These are phyloP conservation scores for Dolichallabes microphthalmus DNA, from an alignment of 2,113 vertebrate genomes.

Conservation along the genomic window DNA sequence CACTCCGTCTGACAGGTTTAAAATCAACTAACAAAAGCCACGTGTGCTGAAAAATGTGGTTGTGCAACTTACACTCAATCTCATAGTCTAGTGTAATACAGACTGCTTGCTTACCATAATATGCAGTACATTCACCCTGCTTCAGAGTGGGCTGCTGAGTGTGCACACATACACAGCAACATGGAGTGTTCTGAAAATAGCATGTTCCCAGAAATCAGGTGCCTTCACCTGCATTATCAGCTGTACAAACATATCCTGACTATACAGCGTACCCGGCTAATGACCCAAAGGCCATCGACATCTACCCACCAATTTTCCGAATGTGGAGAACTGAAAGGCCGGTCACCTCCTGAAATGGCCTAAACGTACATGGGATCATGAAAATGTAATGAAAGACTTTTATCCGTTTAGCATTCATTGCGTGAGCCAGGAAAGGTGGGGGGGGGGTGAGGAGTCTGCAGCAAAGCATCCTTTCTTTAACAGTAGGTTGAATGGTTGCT, in stretches of 20 bases:
- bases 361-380: not conserved
- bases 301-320: constrained; percentile 35
- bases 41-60: not conserved
- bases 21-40: not conserved
- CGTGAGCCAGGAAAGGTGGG: not conserved
- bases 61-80: not conserved
- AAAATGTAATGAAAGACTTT: not conserved
- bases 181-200: not conserved
- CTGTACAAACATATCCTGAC: constrained; percentile 61
- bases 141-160: not conserved
- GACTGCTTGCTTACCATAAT: not conserved
- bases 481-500: constrained; percentile 1
- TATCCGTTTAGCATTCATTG: not conserved
- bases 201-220: constrained; percentile 51
- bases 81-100: not conserved
- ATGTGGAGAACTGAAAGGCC: not conserved
- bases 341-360: not conserved
- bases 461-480: constrained; percentile 8
- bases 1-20: constrained; percentile 5
- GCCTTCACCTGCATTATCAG: constrained; percentile 62
- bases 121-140: not conserved
- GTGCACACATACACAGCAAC: not conserved
- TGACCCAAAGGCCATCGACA: constrained; percentile 44
- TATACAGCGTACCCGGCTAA: constrained; percentile 55
- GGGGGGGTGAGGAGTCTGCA: no score